Evolutionary conservation across 2,888 invertebrate species (phyloP).

Genomic region (Dryobotodes eremita): DNA sequence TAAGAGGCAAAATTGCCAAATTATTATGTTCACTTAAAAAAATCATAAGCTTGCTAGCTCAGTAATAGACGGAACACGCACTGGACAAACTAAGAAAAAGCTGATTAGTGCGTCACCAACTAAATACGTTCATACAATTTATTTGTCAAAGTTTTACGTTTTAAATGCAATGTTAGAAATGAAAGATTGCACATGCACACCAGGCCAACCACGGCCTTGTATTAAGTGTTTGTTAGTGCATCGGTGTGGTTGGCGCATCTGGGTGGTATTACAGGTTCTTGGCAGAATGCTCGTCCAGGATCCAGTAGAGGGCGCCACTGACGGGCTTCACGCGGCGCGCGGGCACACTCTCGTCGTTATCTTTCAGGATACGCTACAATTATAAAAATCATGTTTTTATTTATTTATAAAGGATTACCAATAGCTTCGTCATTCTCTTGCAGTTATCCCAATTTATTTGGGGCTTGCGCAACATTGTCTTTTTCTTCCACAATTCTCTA

Average conservation of each 20-base stretch:
- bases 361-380: conserved; percentile 94
- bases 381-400: not conserved
- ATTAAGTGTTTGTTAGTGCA: conserved; percentile 42
- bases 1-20: conserved; percentile 47
- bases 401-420: not conserved
- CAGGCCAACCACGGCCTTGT: conserved; percentile 17
- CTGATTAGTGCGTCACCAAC: conserved; percentile 40
- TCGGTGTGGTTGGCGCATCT: conserved; percentile 5
- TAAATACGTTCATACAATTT: conserved; percentile 21
- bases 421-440: too few species aligned
- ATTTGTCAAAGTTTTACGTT: not conserved
- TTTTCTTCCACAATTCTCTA: not conserved
- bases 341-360: conserved; percentile 94
- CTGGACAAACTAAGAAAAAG: conserved; percentile 28
- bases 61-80: conserved; percentile 47
- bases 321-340: conserved; percentile 94
- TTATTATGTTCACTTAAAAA: conserved; percentile 51
- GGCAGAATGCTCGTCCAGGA: conserved; percentile 91
- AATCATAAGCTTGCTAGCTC: conserved; percentile 49
- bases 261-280: conserved; percentile 71
- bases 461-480: too few species aligned
- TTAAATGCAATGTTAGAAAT: conserved; percentile 51
- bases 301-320: conserved; percentile 92
- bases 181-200: conserved; percentile 34
- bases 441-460: not conserved